These are phyloP conservation scores for Chymomyza fuscimana DNA, from an alignment of 2,888 invertebrate genomes.

Conservation along the genomic window DNA sequence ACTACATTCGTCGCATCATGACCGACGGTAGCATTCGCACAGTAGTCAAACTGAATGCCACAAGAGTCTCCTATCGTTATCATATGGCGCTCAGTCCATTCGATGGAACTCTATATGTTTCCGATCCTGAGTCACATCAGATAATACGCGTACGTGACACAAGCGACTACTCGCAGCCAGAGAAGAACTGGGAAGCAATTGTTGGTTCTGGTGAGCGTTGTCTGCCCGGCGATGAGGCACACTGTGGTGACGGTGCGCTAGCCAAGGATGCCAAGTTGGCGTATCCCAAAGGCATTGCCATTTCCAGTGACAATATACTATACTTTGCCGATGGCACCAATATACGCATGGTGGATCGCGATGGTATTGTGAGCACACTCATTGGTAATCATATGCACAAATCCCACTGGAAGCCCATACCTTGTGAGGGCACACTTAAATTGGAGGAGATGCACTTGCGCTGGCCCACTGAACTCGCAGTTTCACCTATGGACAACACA, in stretches of 20 bases:
- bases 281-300: constrained; percentile 97
- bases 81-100: constrained; percentile 97
- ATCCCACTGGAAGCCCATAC: constrained; percentile 95
- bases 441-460: constrained; percentile 95
- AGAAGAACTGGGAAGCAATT: constrained; percentile 95
- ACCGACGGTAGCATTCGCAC: constrained; percentile 87
- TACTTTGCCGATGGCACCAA: constrained; percentile 98
- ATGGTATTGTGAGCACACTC: constrained; percentile 94
- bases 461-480: constrained; percentile 97
- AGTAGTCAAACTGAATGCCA: constrained; percentile 85
- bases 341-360: constrained; percentile 94
- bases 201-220: constrained; percentile 97
- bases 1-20: constrained; percentile 92
- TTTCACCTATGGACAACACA: constrained; percentile 96
- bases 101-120: constrained; percentile 95
- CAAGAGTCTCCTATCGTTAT: constrained; percentile 96
- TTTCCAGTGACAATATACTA: constrained; percentile 93
- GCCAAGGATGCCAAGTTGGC: constrained; percentile 96
- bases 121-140: constrained; percentile 97
- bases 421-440: constrained; percentile 93
- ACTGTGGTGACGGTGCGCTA: constrained; percentile 96
- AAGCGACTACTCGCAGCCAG: constrained; percentile 90
- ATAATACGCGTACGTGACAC: constrained; percentile 92
- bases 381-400: constrained; percentile 96
- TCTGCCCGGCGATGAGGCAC: constrained; percentile 94